Evolutionary conservation across 2,113 vertebrate genomes (phyloP).

Genomic region (Zapus hudsonius): DNA sequence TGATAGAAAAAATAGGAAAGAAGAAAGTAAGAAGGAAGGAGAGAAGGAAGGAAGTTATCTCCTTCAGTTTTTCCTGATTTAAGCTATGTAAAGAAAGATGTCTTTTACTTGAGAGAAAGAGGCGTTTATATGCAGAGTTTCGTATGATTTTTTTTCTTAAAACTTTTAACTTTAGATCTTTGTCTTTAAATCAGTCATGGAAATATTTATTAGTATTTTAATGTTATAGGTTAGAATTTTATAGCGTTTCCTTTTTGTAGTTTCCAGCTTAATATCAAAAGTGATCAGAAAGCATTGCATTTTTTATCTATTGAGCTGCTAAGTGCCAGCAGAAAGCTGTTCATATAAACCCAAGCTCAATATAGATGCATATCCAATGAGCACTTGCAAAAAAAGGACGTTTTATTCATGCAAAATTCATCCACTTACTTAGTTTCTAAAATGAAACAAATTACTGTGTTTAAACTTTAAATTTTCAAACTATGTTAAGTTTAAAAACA

Average conservation of each 20-base stretch:
- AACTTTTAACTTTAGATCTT: not conserved
- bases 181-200: not conserved
- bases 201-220: not conserved
- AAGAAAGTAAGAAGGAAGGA: not conserved
- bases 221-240: not conserved
- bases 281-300: not conserved
- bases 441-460: not conserved
- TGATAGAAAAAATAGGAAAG: not conserved
- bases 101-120: not conserved
- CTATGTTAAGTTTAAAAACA: not conserved
- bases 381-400: not conserved
- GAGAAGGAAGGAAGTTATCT: not conserved
- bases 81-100: not conserved
- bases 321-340: not conserved
- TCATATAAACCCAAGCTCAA: not conserved
- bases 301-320: not conserved
- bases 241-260: not conserved
- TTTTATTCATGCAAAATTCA: not conserved
- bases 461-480: not conserved
- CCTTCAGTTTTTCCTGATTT: not conserved
- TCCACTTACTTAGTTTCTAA: not conserved
- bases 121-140: not conserved
- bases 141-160: not conserved
- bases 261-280: not conserved
- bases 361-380: not conserved